Conservation (phyloP, 2,797 vertebrate genomes). For the Monodelphis domestica region DNA sequence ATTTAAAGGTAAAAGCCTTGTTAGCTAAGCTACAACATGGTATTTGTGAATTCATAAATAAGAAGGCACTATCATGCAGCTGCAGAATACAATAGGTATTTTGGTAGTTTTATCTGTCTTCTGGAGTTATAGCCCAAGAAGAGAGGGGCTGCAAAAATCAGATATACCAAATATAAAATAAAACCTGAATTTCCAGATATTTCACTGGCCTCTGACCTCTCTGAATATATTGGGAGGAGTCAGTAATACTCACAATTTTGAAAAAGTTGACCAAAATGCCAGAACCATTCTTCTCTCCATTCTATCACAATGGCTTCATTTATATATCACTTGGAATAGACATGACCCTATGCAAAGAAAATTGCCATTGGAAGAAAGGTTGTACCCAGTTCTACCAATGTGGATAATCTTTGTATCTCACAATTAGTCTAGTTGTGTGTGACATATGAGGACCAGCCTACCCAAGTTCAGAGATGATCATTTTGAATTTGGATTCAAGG, state of each 20-base stretch:
- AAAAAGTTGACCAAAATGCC: conserved; percentile 18
- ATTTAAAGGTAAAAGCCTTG: conserved; percentile 65
- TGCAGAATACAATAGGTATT: conserved; percentile 58
- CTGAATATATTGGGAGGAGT: background rate
- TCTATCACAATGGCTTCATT: background rate
- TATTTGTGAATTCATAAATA: conserved; percentile 61
- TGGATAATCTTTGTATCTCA: background rate
- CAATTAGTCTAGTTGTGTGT: background rate
- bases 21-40: conserved; percentile 67
- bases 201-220: conserved; percentile 36
- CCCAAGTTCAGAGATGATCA: background rate
- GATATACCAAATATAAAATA: conserved; percentile 5
- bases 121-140: conserved; percentile 62
- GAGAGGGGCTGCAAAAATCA: conserved; percentile 66
- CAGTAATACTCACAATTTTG: background rate
- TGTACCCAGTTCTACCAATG: background rate
- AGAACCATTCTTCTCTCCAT: background rate
- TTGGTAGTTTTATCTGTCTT: conserved; percentile 55
- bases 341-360: background rate
- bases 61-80: conserved; percentile 29
- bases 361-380: background rate
- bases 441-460: background rate
- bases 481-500: background rate
- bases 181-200: conserved; percentile 34
- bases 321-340: background rate